Evolutionary conservation across 92 coral and sea anemone genomes (phyloP), one percentile per base, ranked within the genome.

Genomic region (Phenganax marumi): DNA sequence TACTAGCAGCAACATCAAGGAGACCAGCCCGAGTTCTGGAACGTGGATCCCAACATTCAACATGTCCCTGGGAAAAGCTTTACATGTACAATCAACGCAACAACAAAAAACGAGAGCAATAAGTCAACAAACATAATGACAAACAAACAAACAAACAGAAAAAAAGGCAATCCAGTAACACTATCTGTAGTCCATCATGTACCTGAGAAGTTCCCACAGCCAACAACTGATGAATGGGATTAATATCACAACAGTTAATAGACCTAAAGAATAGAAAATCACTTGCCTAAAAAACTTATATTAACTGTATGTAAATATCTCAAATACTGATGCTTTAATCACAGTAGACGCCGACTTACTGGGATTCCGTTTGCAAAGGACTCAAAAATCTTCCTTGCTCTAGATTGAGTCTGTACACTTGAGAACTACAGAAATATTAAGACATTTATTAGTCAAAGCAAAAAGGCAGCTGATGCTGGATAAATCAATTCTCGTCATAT

Each of bases 141-240:
- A 19, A 21, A 13, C 43, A 76, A 12, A 21, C 66, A 54, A 10
- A 9, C n/a, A 61, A 26, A 61, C 63, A 51, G 6, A 10, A 25
- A 75, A 21, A 23, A 1, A 48, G 14, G 25, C n/a, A 73, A 17
- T 10, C 24, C 16, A 22, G 48, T 49, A 50, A 1, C 19, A 71
- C 8, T 7, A 16, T 46, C 24, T 14, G n/a, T 52, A 51, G 16
- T 14, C n/a, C 24, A 23, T 3, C n/a, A 46, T 83, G 8, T 84
- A 94, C 98, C 89, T 95, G 97, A n/a, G 85, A 75, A 24, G 98
- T 90, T 60, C 98, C 98, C 25, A 93, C 97, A 82, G 98, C 95
- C 71, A 95, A 86, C 71, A 95, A 83, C 64, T 92, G 97, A 68
- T 95, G 97, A 7, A 90, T 97, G 43, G 97, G 97, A 81, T 95